Evolutionary conservation across 2,888 invertebrate genomes (phyloP), one percentile per base, ranked within the genome.

Genomic region (Agonopterix heracliana): DNA sequence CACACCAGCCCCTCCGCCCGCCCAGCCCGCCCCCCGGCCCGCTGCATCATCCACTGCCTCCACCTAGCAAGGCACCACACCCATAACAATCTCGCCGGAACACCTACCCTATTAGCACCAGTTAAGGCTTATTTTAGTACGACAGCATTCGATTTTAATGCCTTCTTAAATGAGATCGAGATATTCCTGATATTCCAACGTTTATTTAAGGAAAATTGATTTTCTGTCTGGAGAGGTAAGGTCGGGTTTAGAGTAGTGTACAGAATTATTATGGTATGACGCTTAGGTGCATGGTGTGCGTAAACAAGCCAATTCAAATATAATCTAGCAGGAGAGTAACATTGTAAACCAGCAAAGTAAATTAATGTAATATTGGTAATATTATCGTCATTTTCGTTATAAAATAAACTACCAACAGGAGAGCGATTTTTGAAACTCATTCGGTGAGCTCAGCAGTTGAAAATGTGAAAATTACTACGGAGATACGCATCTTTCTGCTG

Each of bases 1-100:
- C 54, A 49, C n/a, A 26, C 49, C 54, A 45, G 43, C 55, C 54
- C 48, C 55, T 51, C 53, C n/a, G n/a, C 38, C 10, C 38, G 9
- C 54, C 41, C 34, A 9, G 51, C 43, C 48, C 43, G 34, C 52
- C 10, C n/a, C n/a, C 54, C 48, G 42, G 36, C 53, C 49, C 45
- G 47, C 54, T 57, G 55, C 59, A 56, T 49, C 44, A 13, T 35
- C 41, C 17, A 41, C 26, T 41, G 11, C 12, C 17, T 11, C 46
- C 45, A 34, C 14, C 44, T 44, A 8, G 35, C 26, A 3, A 10
- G 3, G n/a, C 38, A 38, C 38, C 38, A 38, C 38, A 38, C 38
- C 38, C 38, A 38, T n/a, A n/a, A 26, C 26, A 26, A 26, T 26
- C 38, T n/a, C 38, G n/a, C 9, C 38, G 3, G 3, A n/a, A 38